Base-by-base conservation (phyloP, 2,888 invertebrate species). In the Drosophila quinaria region DNA sequence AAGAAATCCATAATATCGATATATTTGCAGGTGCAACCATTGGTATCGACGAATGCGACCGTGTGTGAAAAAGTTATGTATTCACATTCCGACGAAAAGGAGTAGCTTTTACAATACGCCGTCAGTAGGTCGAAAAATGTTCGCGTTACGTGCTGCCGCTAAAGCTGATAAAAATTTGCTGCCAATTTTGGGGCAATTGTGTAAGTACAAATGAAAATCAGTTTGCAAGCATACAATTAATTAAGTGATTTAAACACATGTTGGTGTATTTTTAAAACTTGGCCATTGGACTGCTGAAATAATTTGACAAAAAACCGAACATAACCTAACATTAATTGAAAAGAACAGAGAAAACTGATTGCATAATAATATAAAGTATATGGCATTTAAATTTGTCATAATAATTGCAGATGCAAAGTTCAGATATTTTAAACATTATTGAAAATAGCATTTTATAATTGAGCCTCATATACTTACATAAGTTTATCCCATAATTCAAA, bases 111-210 rank as follows among this genome's bases (percentile, higher is more conserved):
- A 60, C 47, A 49, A 41, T 44, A 44, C 56, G 61, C 31, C 39
- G 55, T 73, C 61, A 76, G 76, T 76, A 68, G 66, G 58, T 66
- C n/a, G 39, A 63, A 81, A 87, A 76, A 87, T 87, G 87, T 87
- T 87, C 78, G 89, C 90, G 70, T 80, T 90, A 84, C 89, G 90
- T 80, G 87, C 88, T 78, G 91, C 90, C 65, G 72, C 82, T 47
- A 91, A 90, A 87, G 83, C 89, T 72, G 91, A 91, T 71, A 85
- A 83, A 62, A 90, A 80, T 82, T 68, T 90, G 76, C 73, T 91
- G 35, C 83, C 89, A 60, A 78, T 90, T 76, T 78, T 90, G 78
- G 89, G 80, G 68, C 89, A 90, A 78, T 81, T 85, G 67, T 89
- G 90, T 90, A 81, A 90, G 91, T 90, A 84, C n/a, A 37, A 46